A percentile compares a stretch with the other conserved stretches of the same genome.
phyloP scores from a whole-genome alignment of 2,797 vertebrate genomes.

The Myotis planiceps region DNA sequence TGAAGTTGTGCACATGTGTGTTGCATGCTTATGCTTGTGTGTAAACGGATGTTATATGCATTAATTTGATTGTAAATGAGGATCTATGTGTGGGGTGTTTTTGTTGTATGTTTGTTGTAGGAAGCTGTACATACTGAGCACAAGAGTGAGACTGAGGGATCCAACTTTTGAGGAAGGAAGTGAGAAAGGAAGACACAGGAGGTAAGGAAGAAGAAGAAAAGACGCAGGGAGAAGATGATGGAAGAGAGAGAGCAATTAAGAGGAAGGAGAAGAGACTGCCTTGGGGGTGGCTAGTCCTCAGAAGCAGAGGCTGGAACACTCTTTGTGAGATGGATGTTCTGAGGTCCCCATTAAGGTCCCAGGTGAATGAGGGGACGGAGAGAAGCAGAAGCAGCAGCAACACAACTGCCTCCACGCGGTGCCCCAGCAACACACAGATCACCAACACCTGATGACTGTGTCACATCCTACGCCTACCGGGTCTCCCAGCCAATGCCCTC shows the following conservation, averaged over 20 bases:
- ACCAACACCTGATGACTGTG: fast-evolving
- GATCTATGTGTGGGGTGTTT: fast-evolving
- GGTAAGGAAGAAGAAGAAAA: background rate
- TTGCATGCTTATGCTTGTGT: fast-evolving
- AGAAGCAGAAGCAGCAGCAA: background rate
- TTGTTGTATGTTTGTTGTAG: background rate
- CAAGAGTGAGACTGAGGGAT: background rate
- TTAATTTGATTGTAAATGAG: background rate
- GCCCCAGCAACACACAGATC: too few species aligned
- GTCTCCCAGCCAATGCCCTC: background rate
- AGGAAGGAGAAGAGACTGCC: background rate
- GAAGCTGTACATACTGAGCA: fast-evolving
- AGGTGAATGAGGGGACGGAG: background rate
- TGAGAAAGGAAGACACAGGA: background rate
- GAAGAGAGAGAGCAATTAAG: background rate
- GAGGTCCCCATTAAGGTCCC: background rate
- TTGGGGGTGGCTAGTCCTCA: background rate
- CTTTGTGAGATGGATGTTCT: background rate
- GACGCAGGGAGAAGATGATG: too few species aligned
- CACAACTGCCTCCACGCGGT: fast-evolving
- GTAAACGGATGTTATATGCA: background rate
- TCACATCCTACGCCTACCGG: background rate
- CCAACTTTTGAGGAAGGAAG: background rate
- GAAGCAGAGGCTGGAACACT: background rate
- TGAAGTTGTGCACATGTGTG: too few species aligned